Percentiles rank a stretch among this genome's conserved stretches.
These are phyloP conservation scores for Phengaris arion DNA, from an alignment of 2,888 invertebrate genomes.

Conservation along the genomic window DNA sequence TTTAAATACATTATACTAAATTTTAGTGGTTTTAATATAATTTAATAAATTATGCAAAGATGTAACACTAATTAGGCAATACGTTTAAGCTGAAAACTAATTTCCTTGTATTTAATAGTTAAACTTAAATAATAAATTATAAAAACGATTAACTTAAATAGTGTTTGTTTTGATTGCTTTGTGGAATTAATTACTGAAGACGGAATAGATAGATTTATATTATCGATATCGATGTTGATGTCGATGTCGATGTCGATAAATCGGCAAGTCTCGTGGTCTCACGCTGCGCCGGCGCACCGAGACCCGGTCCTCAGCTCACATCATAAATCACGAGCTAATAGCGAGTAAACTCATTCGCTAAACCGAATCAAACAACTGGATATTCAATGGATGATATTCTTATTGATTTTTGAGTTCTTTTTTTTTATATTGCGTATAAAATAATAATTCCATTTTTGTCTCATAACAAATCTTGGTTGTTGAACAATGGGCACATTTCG, in stretches of 20 bases:
- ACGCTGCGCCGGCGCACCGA: conserved; percentile 65
- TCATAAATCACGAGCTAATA: conserved; percentile 77
- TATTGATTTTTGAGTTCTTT: conserved; percentile 12
- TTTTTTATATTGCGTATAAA: neutral
- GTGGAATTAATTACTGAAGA: neutral
- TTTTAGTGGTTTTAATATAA: neutral
- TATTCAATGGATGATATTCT: conserved; percentile 35
- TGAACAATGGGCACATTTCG: too few species aligned
- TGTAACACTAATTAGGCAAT: neutral
- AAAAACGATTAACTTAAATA: neutral
- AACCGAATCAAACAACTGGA: conserved; percentile 63
- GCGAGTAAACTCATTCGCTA: conserved; percentile 76
- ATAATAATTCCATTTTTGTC: neutral
- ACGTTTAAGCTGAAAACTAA: neutral
- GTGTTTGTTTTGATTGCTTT: neutral
- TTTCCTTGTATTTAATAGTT: neutral
- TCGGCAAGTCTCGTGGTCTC: conserved; percentile 49
- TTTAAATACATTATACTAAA: neutral
- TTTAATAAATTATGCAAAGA: neutral
- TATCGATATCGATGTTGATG: conserved; percentile 28
- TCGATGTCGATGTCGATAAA: conserved; percentile 38
- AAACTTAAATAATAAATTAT: conserved; percentile 7
- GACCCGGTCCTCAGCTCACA: conserved; percentile 60
- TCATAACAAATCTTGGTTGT: too few species aligned
- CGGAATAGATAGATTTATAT: conserved; percentile 16